Conservation (phyloP, 2,113 vertebrate species). For the Epinephelus lanceolatus region DNA sequence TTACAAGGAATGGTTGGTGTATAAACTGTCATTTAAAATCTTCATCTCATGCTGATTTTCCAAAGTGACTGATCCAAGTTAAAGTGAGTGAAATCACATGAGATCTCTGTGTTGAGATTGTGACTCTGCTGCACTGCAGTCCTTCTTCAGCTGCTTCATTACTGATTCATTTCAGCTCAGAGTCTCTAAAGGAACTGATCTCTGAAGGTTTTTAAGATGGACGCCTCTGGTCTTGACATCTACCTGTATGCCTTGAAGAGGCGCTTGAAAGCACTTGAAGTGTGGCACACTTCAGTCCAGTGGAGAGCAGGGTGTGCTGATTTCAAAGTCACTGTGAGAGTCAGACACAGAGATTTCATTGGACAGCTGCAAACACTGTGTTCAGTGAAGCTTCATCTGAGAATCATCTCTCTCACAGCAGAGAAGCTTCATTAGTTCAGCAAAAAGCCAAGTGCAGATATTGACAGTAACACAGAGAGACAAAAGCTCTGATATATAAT, state of each 20-base stretch:
- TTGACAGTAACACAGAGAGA: not conserved
- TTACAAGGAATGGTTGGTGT: too few species aligned
- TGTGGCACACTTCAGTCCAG: not conserved
- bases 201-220: not conserved
- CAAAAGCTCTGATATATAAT: not conserved
- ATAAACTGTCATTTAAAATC: too few species aligned
- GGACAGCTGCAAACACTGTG: not conserved
- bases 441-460: not conserved
- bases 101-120: not conserved
- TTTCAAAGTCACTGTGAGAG: not conserved
- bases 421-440: not conserved
- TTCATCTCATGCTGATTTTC: too few species aligned
- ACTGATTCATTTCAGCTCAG: not conserved
- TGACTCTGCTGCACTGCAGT: not conserved
- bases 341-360: not conserved
- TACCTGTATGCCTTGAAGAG: not conserved
- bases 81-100: too few species aligned
- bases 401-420: too few species aligned
- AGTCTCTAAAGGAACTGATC: not conserved
- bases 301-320: not conserved
- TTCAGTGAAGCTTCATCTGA: not conserved
- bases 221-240: slow-evolving; percentile 1
- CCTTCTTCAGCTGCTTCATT: not conserved
- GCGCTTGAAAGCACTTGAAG: not conserved
- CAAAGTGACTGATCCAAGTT: too few species aligned